Base-by-base conservation (phyloP, 1,140 invertebrate species). In the Sesamia nonagrioides region DNA sequence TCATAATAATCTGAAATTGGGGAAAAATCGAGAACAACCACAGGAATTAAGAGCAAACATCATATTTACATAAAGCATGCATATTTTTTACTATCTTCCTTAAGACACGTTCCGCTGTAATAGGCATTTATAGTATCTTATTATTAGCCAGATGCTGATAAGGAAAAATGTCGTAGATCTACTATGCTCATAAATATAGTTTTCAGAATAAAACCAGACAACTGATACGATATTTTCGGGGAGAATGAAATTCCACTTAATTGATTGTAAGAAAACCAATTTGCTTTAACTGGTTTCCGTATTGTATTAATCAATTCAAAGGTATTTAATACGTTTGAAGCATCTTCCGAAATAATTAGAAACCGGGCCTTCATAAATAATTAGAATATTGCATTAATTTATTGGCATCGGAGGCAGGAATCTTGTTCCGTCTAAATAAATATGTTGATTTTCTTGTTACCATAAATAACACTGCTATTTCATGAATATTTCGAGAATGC, bases 381-480 rank as follows among this genome's bases (percentile, higher is more conserved):
- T 66, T 66, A 42, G 37, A 66, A 66, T 40, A 42, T 66, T 66
- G n/a, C 37, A 66, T 66, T 66, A 63, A 40, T 66, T 66, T 45
- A 66, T 66, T 66, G 17, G 37, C 18, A 42, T 66, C 37, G 8
- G 17, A 66, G 4, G 5, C 17, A 21, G n/a, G 35, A 1, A 42
- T 66, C 17, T 42, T 11, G 37, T 66, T 63, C 7, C 60, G 0
- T 1, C 5, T 7, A 17, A 17, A 63, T 63, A 17, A 63, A 63
- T 15, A 15, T 33, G 1, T 35, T 15, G 9, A 21, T 8, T 56
- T 21, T 21, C 7, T 21, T 56, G 15, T 45, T 7, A 45, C 11
- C 9, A 11, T 45, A 11, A 45, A 11, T 45, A 11, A 45, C 42
- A 11, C 42, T 45, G 42, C 1, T 40, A 6, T 6, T 9, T 6